phyloP scores from a whole-genome alignment of 64 coral and sea anemone genomes.

The Montipora capricornis region DNA sequence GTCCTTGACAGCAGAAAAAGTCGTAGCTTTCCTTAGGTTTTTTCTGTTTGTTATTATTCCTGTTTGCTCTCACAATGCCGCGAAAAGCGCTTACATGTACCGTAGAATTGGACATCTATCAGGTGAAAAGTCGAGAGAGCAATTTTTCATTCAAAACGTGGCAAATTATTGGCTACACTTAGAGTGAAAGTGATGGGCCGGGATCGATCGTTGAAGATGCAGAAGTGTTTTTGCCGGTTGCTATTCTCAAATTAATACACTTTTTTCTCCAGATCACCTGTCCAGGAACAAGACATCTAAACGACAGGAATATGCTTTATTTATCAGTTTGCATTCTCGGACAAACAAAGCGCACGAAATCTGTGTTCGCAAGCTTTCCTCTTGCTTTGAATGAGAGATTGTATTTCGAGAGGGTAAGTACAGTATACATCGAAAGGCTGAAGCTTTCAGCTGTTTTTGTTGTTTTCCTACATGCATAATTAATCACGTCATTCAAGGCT shows the following conservation, averaged over 20 bases:
- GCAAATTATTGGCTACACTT: too few species aligned
- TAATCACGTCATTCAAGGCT: neutral
- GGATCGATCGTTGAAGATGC: neutral
- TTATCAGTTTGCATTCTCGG: conserved; percentile 76
- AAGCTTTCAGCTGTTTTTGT: neutral
- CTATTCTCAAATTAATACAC: neutral
- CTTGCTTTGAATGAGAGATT: conserved; percentile 94
- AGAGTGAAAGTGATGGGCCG: too few species aligned
- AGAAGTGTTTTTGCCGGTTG: neutral
- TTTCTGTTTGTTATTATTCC: too few species aligned
- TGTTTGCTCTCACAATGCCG: too few species aligned
- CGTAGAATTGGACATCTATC: too few species aligned
- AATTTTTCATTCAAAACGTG: too few species aligned
- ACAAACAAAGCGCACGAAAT: conserved; percentile 91
- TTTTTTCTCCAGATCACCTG: conserved; percentile 81
- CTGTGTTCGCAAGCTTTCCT: conserved; percentile 96
- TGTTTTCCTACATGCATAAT: neutral
- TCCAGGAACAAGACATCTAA: conserved; percentile 93
- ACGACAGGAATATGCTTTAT: conserved; percentile 96
- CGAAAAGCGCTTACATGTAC: too few species aligned
- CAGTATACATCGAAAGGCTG: neutral
- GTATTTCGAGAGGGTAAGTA: conserved; percentile 86
- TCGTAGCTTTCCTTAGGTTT: too few species aligned
- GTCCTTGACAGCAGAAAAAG: too few species aligned
- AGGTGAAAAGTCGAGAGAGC: too few species aligned